Base-by-base conservation (phyloP, 2,888 invertebrate genomes). In the Tenthredo scrophulariae region DNA sequence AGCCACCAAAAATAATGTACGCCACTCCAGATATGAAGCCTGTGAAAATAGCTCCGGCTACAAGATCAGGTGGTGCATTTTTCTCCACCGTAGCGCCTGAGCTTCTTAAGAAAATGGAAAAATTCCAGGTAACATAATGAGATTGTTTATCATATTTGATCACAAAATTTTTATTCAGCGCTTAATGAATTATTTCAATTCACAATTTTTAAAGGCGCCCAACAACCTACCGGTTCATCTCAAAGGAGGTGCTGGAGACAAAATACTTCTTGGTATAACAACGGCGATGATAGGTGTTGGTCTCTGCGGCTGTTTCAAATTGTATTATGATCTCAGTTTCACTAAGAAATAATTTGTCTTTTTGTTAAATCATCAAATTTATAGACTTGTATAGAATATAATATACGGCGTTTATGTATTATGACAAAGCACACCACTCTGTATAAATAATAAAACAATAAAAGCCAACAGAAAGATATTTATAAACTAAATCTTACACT, bases 201-300 rank as follows among this genome's bases (percentile, higher is more conserved):
- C 26, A 37, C 22, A 37, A 6, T 18, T 87, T 94, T 94, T 37
- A 0, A 40, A 91, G 90, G 40, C 29, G 29, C 86, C 86, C 40
- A 2, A 89, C n/a, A 43, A 86, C 0, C 83, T 80, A 58, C 90
- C 90, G 2, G 75, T 89, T 1, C 90, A 87, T 9, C 29, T 87
- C 4, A 67, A 88, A 40, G 88, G 86, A 37, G 91, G 91, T n/a
- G 43, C 65, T 9, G 67, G 54, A 18, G 91, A 91, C 72, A 88
- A 79, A 84, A 15, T 89, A 2, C 15, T 90, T 9, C 94, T 94
- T 90, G 94, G 94, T 37, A 77, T 94, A 15, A 94, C 94, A n/a
- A 86, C 94, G 91, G 91, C 91, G 77, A 91, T 94, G 75, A 94
- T 94, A 86, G 87, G 93, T 50, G 86, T 93, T 18, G 94, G 94